Evolutionary conservation across 2,888 invertebrate genomes (phyloP).

Genomic region (Cantharis nigra): DNA sequence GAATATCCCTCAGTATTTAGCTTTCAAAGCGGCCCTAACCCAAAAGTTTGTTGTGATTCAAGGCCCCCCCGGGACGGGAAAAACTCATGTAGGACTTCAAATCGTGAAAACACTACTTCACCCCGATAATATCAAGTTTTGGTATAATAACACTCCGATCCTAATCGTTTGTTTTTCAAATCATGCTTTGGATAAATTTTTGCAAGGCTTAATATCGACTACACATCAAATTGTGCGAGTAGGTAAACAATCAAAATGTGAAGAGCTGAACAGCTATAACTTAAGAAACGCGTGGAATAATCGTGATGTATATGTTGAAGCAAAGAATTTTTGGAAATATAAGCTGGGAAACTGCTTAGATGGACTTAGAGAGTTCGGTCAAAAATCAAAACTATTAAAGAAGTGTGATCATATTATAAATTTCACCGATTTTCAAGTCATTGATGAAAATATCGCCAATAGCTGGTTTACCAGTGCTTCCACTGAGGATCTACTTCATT

Average conservation of each 20-base stretch:
- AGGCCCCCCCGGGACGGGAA: conserved; percentile 89
- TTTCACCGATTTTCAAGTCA: conserved; percentile 35
- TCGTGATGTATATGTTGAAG: fast-evolving
- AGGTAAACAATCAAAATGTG: conserved; percentile 70
- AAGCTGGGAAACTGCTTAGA: neutral
- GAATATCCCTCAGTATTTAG: conserved; percentile 69
- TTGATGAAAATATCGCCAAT: conserved; percentile 39
- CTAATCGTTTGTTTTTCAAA: conserved; percentile 83
- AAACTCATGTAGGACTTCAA: conserved; percentile 79
- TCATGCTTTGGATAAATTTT: conserved; percentile 84
- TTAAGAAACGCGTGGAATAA: conserved; percentile 47
- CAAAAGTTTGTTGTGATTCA: conserved; percentile 78
- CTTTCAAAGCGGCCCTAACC: conserved; percentile 70
- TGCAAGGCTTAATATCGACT: conserved; percentile 67
- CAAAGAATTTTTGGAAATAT: neutral
- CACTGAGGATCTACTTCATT: conserved; percentile 32
- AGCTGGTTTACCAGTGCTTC: conserved; percentile 51
- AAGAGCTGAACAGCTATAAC: conserved; percentile 60
- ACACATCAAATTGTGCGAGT: conserved; percentile 69
- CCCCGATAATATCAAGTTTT: conserved; percentile 54
- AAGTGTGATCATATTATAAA: conserved; percentile 39
- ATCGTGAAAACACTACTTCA: conserved; percentile 69
- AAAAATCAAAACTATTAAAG: conserved; percentile 1
- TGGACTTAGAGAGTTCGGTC: neutral
- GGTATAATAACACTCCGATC: conserved; percentile 63